Evolutionary conservation across 2,113 vertebrate genomes (phyloP), one percentile per base, ranked within the genome.

Genomic region (Corythornis cristatus): DNA sequence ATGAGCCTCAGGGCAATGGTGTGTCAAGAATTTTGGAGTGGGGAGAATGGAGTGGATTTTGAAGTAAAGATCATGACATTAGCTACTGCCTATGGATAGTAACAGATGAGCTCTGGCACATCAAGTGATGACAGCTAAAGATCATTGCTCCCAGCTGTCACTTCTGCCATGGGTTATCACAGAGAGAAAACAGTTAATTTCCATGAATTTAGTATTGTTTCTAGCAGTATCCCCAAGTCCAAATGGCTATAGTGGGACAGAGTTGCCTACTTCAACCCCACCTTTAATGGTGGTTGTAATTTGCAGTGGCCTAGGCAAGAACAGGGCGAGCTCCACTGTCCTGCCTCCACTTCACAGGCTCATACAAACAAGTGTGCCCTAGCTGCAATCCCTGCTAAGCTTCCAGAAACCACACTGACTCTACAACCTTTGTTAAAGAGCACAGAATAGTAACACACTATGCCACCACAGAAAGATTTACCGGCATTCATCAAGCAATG

Each of bases 401-500:
- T 89, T 87, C 71, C 87, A 92, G 70, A 76, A 87, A 45, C 71
- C 1, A 14, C 64, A 26, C 15, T 45, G 70, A 75, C 29, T 86
- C 64, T 42, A 64, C 28, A 43, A 31, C 37, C 29, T 76, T 40
- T 40, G 21, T 45, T 82, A 76, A 75, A 89, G 5, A 53, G 74
- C 92, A 92, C 54, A 71, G 56, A 88, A 57, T 5, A 82, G 70
- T 22, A 89, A 58, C 0, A 2, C 31, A 87, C 66, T 37, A 50
- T 11, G 2, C 26, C 35, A 78, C 66, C 70, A 75, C 58, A 74
- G 60, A n/a, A 67, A 28, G 65, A 87, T 92, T 70, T 93, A 93
- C 93, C 91, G 93, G 96, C 89, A 96, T 93, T 95, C 84, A 95
- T 95, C 42, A 3, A 80, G 94, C 92, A 91, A 6, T 93, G 93